Evolutionary conservation across 2,888 invertebrate genomes (phyloP).

Genomic region (Athripsodes cinereus): DNA sequence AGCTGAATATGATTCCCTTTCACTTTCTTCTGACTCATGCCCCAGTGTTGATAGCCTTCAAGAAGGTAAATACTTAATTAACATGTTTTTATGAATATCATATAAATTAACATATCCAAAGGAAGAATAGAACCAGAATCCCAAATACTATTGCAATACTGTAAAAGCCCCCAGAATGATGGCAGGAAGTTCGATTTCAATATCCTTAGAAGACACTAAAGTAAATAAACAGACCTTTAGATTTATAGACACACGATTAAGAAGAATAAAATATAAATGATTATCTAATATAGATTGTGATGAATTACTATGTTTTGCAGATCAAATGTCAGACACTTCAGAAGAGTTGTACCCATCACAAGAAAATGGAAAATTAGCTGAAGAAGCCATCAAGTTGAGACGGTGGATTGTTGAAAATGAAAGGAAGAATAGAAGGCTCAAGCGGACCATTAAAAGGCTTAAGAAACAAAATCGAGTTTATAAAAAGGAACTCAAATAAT

Average conservation of each 20-base stretch:
- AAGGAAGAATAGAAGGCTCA: conserved; percentile 15
- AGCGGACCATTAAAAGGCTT: conserved; percentile 16
- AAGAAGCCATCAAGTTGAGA: conserved; percentile 10
- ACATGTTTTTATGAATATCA: no score
- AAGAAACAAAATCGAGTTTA: conserved; percentile 12
- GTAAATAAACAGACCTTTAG: no score
- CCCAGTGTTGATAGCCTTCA: neutral
- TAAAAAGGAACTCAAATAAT: conserved; percentile 14
- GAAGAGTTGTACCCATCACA: neutral
- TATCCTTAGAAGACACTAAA: no score
- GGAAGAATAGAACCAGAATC: no score
- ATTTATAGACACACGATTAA: no score
- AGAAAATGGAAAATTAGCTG: conserved; percentile 3
- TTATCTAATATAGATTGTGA: no score
- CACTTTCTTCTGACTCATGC: neutral
- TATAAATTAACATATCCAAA: no score
- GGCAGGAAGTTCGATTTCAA: no score
- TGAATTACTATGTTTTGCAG: no score
- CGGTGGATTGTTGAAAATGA: conserved; percentile 15
- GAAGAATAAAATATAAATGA: no score
- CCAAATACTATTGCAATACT: no score
- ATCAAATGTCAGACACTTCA: conserved; percentile 6
- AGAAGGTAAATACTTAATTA: neutral
- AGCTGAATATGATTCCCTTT: neutral
- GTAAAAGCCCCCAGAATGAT: no score